Percentiles rank a stretch among this genome's conserved stretches.
Evolutionary conservation across 2,113 vertebrate species (phyloP).

Genomic region (Asarcornis scutulata): DNA sequence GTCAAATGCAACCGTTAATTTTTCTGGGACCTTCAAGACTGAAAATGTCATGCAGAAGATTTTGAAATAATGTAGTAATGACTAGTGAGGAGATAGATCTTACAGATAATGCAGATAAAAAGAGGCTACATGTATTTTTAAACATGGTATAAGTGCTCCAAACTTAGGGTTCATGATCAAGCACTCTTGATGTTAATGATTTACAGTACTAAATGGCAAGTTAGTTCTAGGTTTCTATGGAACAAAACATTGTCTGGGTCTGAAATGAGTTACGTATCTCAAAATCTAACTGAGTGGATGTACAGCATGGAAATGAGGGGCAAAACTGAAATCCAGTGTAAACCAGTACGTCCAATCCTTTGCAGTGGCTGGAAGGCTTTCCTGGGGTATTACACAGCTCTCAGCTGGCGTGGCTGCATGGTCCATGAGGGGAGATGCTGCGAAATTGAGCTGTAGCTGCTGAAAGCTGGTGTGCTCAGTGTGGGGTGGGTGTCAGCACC

Average conservation of each 20-base stretch:
- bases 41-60: neutral
- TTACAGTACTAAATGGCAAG: neutral
- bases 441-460: rapidly evolving
- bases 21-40: neutral
- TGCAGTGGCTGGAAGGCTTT: neutral
- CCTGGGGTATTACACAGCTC: neutral
- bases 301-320: neutral
- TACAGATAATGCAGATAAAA: neutral
- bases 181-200: neutral
- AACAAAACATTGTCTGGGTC: neutral
- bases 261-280: neutral
- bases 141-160: neutral
- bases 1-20: neutral
- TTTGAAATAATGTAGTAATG: neutral
- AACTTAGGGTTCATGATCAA: neutral
- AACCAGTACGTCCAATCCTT: neutral
- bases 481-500: rapidly evolving
- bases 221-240: neutral
- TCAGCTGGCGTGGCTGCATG: neutral
- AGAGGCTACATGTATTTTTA: neutral
- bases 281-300: neutral
- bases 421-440: neutral
- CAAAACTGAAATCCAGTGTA: neutral
- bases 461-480: rapidly evolving
- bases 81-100: neutral